These are phyloP conservation scores for Drosophila saltans DNA, from an alignment of 1,140 invertebrate genomes.

Conservation along the genomic window DNA sequence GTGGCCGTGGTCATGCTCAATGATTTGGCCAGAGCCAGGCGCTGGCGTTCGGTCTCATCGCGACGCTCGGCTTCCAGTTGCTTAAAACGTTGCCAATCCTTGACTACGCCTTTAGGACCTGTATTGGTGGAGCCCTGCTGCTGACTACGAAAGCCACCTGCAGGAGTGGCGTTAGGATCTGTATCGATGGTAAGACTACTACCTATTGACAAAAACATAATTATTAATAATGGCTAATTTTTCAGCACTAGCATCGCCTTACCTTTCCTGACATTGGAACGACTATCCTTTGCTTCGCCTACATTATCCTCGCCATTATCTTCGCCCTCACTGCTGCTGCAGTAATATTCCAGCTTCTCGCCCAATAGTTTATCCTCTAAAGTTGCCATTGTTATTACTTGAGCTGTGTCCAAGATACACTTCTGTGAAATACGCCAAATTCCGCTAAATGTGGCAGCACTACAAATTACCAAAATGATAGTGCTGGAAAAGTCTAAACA, in stretches of 20 bases:
- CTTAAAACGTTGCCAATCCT: conserved; percentile 97
- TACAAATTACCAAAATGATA: too few relatives aligned
- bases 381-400: conserved; percentile 89
- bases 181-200: conserved; percentile 67
- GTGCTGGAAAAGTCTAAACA: too few relatives aligned
- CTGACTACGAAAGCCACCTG: conserved; percentile 76
- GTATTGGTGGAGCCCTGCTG: conserved; percentile 91
- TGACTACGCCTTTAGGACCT: conserved; percentile 94
- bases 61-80: conserved; percentile 93
- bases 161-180: conserved; percentile 65
- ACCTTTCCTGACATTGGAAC: conserved; percentile 33
- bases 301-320: conserved; percentile 83
- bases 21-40: conserved; percentile 92
- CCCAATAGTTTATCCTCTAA: conserved; percentile 97
- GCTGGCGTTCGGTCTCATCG: conserved; percentile 90
- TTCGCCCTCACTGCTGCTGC: conserved; percentile 96
- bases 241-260: not conserved
- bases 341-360: conserved; percentile 97
- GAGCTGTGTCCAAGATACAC: too few relatives aligned
- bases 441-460: too few relatives aligned
- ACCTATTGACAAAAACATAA: not conserved
- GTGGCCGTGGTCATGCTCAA: conserved; percentile 93
- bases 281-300: conserved; percentile 66
- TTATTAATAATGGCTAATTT: not conserved
- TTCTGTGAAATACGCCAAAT: too few relatives aligned